Evolutionary conservation across 2,113 vertebrate genomes (phyloP), one percentile per base, ranked within the genome.

Genomic region (Procavia capensis): DNA sequence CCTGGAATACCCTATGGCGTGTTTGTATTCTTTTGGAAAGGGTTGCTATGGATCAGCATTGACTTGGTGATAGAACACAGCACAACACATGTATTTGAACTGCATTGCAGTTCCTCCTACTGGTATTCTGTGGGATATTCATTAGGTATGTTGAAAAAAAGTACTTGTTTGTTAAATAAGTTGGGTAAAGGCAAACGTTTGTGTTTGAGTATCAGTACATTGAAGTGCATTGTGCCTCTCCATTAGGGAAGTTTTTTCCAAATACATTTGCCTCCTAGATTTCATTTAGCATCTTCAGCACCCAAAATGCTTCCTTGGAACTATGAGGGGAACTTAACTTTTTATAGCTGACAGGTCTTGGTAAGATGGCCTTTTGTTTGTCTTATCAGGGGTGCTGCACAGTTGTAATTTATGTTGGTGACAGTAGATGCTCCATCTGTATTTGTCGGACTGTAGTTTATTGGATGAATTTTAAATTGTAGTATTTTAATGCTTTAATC

Each of bases 381-480:
- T 88, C 24, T 83, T 3, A 82, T 47, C 20, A 85, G 13, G 3
- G 2, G 94, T 72, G 50, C 17, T 83, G 75, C 36, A 83, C 41
- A 94, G 43, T 75, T n/a, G 72, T 50, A 75, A 61, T 85, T 93
- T 92, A 45, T 54, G 63, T 81, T 14, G 22, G 84, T 93, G 63
- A 57, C 64, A 81, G 17, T n/a, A 83, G 41, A 41, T 80, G 10
- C 29, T 41, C 34, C 34, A 80, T 54, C 75, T 94, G 50, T 86
- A 85, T 84, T 88, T 84, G 68, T 90, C 81, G 81, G 11, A 72
- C 89, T 88, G 50, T 85, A 39, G 24, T 54, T 84, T 96, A 70
- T 83, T 78, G 75, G 31, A 64, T 92, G 43, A 93, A 82, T 34
- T 96, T 88, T 94, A 88, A 88, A 43, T 95, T 57, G 61, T 63